A percentile compares a stretch with the other conserved stretches of the same genome.
These are phyloP conservation scores for Odobenus rosmarus DNA, from an alignment of 2,113 vertebrate species.

Conservation along the genomic window DNA sequence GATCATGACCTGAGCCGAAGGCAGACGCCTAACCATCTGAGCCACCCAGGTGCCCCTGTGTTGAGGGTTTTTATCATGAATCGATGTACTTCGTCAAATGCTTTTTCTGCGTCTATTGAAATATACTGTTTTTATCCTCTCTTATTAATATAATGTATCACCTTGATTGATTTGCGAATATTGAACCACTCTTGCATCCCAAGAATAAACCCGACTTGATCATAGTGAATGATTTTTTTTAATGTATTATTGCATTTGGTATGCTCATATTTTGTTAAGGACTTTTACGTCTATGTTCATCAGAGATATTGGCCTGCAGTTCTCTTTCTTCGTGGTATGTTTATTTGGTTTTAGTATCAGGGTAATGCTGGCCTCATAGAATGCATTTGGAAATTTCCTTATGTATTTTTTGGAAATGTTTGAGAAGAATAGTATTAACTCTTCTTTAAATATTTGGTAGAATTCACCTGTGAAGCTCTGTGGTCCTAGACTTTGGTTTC, in stretches of 20 bases:
- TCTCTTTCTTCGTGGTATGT: background rate
- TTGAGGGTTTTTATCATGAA: background rate
- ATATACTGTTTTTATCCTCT: background rate
- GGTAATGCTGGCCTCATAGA: background rate
- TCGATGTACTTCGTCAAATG: background rate
- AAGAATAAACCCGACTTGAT: background rate
- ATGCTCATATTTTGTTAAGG: background rate
- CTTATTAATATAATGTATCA: background rate
- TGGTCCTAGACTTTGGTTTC: background rate
- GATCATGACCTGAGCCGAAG: too few species aligned
- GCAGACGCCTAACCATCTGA: too few species aligned
- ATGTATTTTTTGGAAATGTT: background rate
- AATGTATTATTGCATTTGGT: background rate
- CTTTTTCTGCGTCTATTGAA: background rate
- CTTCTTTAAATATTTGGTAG: background rate
- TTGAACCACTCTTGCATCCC: background rate
- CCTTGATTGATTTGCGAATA: background rate
- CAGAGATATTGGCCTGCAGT: background rate
- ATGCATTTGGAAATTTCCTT: background rate
- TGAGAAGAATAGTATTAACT: background rate
- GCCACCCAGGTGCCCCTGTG: background rate
- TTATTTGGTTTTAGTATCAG: background rate
- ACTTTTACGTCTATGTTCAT: background rate
- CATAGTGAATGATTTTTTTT: background rate
- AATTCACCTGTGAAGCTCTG: background rate